A percentile compares a stretch with the other conserved stretches of the same genome.
These are phyloP conservation scores for Lasioglossum albipes DNA, from an alignment of 1,140 invertebrate species.

Conservation along the genomic window DNA sequence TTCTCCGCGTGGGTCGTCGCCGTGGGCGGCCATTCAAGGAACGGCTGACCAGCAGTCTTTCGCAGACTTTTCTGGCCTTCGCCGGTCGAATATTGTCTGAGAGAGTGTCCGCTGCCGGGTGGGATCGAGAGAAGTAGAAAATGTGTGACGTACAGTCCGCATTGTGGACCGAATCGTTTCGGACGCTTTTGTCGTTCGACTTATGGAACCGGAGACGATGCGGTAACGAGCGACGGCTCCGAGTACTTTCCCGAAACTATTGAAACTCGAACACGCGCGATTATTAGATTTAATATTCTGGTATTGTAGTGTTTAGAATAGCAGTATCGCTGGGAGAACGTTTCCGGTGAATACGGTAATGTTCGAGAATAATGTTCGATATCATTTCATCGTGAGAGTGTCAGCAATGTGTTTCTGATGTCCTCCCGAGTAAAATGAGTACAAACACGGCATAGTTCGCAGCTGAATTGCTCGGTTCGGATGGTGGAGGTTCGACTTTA, in stretches of 20 bases:
- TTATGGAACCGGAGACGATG: background rate
- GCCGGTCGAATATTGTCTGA: conserved; percentile 22
- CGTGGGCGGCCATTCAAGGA: conserved; percentile 20
- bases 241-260: no score
- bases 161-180: conserved; percentile 20
- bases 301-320: no score
- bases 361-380: no score
- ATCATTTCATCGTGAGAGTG: no score
- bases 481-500: no score
- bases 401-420: no score
- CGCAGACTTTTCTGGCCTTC: background rate
- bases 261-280: background rate
- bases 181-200: conserved; percentile 16
- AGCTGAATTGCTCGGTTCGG: no score
- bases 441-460: no score
- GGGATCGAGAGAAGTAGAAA: conserved; percentile 7
- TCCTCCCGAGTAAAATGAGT: no score
- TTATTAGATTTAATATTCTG: conserved; percentile 34
- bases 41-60: conserved; percentile 33
- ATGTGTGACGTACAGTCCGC: background rate
- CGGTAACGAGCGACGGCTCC: no score
- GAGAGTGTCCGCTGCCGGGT: background rate
- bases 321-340: background rate
- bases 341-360: no score
- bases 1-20: conserved; percentile 15